phyloP scores from a whole-genome alignment of 2,888 invertebrate species.

The Cerceris rybyensis region DNA sequence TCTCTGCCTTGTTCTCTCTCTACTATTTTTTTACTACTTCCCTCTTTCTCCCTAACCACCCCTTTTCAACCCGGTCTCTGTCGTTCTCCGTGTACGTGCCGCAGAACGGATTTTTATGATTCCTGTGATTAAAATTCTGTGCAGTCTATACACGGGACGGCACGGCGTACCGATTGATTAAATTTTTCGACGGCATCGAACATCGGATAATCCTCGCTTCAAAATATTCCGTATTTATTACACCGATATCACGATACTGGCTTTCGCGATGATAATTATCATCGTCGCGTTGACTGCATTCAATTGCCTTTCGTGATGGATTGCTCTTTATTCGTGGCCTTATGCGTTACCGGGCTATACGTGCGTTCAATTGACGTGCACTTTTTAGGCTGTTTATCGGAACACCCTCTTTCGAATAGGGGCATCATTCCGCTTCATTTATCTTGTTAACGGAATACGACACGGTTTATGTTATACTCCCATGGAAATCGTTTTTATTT shows the following conservation, averaged over 20 bases:
- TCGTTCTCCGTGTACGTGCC: constrained; percentile 29
- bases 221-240: constrained; percentile 32
- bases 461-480: too few relatives aligned
- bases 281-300: constrained; percentile 11
- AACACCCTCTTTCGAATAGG: neutral
- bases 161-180: constrained; percentile 49
- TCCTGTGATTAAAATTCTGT: constrained; percentile 59
- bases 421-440: neutral
- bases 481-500: too few relatives aligned
- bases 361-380: constrained; percentile 18
- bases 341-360: constrained; percentile 20
- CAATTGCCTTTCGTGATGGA: constrained; percentile 15
- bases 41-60: too few relatives aligned
- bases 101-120: constrained; percentile 56
- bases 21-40: too few relatives aligned
- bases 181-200: constrained; percentile 58
- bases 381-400: constrained; percentile 31
- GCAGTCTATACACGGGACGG: constrained; percentile 5
- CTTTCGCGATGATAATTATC: constrained; percentile 53
- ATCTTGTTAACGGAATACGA: too few relatives aligned
- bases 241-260: constrained; percentile 18
- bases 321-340: constrained; percentile 18
- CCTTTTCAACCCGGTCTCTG: neutral
- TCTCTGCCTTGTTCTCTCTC: too few relatives aligned
- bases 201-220: constrained; percentile 58